Evolutionary conservation across 2,797 vertebrate species (phyloP), one percentile per base, ranked within the genome.

Genomic region (Merluccius polli): DNA sequence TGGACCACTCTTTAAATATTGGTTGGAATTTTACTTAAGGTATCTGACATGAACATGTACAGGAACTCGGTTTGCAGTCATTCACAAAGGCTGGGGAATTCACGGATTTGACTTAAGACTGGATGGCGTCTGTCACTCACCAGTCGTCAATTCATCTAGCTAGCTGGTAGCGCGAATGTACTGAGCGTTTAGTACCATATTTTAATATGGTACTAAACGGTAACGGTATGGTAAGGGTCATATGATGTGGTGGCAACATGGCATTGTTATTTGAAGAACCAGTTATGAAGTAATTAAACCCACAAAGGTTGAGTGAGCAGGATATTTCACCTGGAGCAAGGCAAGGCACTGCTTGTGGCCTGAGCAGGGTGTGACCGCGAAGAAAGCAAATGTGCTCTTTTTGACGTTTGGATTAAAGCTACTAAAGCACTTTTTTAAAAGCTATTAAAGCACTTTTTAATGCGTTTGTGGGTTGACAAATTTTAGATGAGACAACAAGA

Each of bases 1-100:
- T 24, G 48, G 27, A 12, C 78, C 76, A 74, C 73, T 80, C 68
- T 78, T 18, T 72, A 82, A 80, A 81, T 80, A 83, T 72, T 75
- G 29, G 68, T 68, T 52, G 63, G 59, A 81, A 68, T 67, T 3
- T 78, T 70, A 29, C 11, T 30, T 65, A n/a, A 65, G 52, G 21
- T 36, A 44, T 71, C 52, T 63, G 35, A 72, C 24, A 27, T 65
- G 36, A 16, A 32, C 59, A 65, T 65, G 59, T 27, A 11, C 59
- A 27, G 59, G 59, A 24, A 63, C 59, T 63, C 59, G n/a, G 18
- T 52, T 9, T 0, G 48, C 48, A 52, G 15, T 63, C 59, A 12
- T 63, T 38, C 59, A 24, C 59, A 63, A 63, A 63, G 59, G 59
- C 27, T 65, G 24, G 2, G 67, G 31, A 69, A 69, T 32, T 27